Conservation (phyloP, 2,113 vertebrate genomes). For the Cairina moschata region DNA sequence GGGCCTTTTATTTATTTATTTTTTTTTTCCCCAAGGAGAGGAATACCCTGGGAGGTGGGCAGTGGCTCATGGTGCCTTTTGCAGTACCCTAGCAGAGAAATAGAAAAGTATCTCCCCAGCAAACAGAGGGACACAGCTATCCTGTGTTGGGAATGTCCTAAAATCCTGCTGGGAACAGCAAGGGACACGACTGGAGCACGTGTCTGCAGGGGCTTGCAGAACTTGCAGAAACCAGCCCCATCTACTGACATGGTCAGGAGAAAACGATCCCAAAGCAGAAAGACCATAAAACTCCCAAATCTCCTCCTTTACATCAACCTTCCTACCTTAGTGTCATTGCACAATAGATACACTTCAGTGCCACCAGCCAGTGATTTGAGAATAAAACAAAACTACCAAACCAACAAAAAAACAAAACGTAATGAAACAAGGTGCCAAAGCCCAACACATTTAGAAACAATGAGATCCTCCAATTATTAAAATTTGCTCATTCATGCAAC, state of each 20-base stretch:
- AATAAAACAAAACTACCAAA: not conserved
- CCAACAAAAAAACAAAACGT: too few species aligned
- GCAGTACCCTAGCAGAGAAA: not conserved
- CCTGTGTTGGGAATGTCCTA: not conserved
- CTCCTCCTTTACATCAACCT: not conserved
- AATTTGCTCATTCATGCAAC: not conserved
- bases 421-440: not conserved
- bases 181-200: accelerated
- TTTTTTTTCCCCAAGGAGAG: not conserved
- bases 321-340: not conserved
- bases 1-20: not conserved
- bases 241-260: not conserved
- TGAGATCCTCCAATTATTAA: accelerated
- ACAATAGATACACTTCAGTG: accelerated
- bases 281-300: not conserved
- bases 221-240: not conserved
- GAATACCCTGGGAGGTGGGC: not conserved
- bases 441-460: not conserved
- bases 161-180: accelerated
- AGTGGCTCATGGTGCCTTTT: not conserved
- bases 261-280: not conserved
- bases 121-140: accelerated
- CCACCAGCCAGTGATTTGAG: not conserved
- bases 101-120: not conserved
- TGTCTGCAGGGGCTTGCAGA: accelerated